phyloP scores from a whole-genome alignment of 2,888 invertebrate genomes.

The Sabatieria punctata region DNA sequence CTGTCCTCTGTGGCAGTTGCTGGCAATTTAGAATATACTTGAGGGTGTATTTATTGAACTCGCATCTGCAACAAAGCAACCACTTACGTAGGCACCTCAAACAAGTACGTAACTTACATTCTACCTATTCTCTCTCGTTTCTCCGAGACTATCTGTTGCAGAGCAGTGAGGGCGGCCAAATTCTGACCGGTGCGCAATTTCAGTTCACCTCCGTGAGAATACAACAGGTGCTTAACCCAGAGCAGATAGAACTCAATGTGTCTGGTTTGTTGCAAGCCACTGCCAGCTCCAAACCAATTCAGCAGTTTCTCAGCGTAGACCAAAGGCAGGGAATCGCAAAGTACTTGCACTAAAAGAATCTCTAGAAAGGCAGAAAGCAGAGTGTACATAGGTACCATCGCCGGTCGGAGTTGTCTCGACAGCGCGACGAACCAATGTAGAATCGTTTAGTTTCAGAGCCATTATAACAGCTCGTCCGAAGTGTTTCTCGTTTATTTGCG shows the following conservation, averaged over 20 bases:
- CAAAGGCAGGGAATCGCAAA: conserved; percentile 50
- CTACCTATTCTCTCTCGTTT: conserved; percentile 63
- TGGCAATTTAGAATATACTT: conserved; percentile 49
- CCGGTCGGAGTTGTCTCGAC: conserved; percentile 59
- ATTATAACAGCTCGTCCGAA: conserved; percentile 53
- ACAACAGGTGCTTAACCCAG: conserved; percentile 26
- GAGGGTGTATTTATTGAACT: conserved; percentile 70
- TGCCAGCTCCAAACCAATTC: conserved; percentile 45
- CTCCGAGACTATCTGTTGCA: conserved; percentile 60
- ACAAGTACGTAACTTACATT: conserved; percentile 43
- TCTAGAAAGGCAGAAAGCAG: conserved; percentile 1
- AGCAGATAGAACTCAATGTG: conserved; percentile 71
- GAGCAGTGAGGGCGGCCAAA: conserved; percentile 48
- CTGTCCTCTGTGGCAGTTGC: no score
- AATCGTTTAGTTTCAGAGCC: conserved; percentile 68
- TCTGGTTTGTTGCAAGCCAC: conserved; percentile 52
- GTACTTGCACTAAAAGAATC: conserved; percentile 52
- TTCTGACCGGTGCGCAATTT: conserved; percentile 41
- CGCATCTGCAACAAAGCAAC: conserved; percentile 48
- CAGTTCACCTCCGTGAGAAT: conserved; percentile 35
- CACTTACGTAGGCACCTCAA: conserved; percentile 1
- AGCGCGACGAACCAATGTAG: conserved; percentile 52
- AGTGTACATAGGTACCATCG: conserved; percentile 46
- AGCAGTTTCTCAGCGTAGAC: conserved; percentile 58
- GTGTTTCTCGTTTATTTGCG: conserved; percentile 24